Evolutionary conservation across 2,797 vertebrate genomes (phyloP).

Genomic region (Saxicola maurus): DNA sequence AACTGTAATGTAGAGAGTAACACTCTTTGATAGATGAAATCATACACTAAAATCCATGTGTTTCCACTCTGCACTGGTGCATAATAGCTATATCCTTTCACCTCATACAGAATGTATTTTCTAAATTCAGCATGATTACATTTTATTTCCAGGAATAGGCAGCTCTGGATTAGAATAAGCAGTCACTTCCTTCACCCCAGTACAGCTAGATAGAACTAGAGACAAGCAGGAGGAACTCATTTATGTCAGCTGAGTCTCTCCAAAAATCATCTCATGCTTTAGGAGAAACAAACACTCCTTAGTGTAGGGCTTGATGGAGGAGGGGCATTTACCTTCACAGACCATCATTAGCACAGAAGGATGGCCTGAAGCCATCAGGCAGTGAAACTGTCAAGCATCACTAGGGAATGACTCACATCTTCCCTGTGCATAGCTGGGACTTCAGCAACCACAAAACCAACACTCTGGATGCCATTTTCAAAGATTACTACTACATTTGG

Average conservation of each 20-base stretch:
- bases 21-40: not conserved
- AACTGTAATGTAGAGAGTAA: not conserved
- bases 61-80: not conserved
- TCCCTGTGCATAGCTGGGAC: not conserved
- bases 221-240: not conserved
- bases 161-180: not conserved
- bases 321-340: not conserved
- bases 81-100: not conserved
- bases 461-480: not conserved
- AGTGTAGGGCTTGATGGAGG: not conserved
- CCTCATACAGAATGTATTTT: not conserved
- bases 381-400: not conserved
- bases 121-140: not conserved
- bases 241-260: not conserved
- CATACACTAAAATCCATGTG: not conserved
- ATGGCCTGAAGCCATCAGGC: not conserved
- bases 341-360: not conserved
- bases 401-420: not conserved
- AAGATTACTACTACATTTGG: not conserved
- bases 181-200: not conserved
- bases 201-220: not conserved
- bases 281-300: not conserved
- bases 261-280: not conserved
- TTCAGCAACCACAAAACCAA: not conserved
- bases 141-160: not conserved